A percentile compares a stretch with the other conserved stretches of the same genome.
Evolutionary conservation across 2,113 vertebrate genomes (phyloP).

Genomic region (Oplegnathus fasciatus): DNA sequence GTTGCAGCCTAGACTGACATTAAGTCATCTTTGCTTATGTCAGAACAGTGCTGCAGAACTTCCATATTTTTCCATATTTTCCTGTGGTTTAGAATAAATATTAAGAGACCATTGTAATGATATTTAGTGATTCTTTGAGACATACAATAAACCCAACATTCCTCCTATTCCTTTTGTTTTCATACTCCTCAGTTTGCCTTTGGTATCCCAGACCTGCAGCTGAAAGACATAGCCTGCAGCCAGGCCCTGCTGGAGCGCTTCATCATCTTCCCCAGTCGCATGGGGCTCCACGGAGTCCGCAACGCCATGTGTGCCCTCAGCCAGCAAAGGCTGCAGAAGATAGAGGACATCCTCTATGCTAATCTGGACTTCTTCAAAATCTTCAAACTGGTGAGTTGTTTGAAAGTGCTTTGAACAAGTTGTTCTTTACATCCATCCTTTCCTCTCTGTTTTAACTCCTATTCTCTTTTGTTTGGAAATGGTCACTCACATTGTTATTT

Average conservation of each 20-base stretch:
- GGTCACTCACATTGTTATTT: background rate
- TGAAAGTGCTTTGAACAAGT: background rate
- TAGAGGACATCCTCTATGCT: conserved; percentile 93
- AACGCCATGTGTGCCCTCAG: conserved; percentile 92
- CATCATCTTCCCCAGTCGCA: conserved; percentile 90
- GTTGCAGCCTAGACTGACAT: background rate
- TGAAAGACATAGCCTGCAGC: conserved; percentile 96
- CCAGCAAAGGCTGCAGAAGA: conserved; percentile 89
- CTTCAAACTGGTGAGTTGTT: conserved; percentile 89
- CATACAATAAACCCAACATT: background rate
- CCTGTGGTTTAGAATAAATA: background rate
- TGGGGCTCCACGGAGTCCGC: conserved; percentile 85
- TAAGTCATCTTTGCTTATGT: background rate
- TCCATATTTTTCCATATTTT: background rate
- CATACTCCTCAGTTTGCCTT: conserved; percentile 88
- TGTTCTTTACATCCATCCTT: background rate
- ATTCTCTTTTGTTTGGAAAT: background rate
- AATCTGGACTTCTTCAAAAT: conserved; percentile 97
- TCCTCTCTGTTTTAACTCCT: background rate
- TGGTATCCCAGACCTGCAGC: conserved; percentile 90
- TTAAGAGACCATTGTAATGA: background rate
- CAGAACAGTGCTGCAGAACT: background rate
- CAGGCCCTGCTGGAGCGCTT: conserved; percentile 91
- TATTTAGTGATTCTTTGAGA: background rate
- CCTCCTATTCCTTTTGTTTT: background rate